Base-by-base conservation (phyloP, 2,113 vertebrate species). In the Pluvialis apricaria region DNA sequence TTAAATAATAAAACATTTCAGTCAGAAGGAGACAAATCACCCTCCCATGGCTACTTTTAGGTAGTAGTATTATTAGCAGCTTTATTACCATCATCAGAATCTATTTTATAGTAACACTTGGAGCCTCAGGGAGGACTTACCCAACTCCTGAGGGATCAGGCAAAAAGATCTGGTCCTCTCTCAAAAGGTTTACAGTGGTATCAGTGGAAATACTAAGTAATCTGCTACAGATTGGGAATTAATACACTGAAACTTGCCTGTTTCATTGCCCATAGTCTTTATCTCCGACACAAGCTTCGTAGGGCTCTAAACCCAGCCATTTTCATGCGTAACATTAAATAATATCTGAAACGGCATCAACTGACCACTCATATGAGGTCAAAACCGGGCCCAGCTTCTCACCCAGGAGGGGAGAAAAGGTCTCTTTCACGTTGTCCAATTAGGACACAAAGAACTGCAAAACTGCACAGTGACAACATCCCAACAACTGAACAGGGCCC, bases 51-150 rank as follows among this genome's bases (percentile, higher is more conserved):
- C 15, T 75, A 60, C 0, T 1, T 86, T 79, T 38, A 82, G 11
- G 34, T 5, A 57, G 34, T 5, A 57, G 16, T 9, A 45, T 3
- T 52, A 21, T 42, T 34, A 40, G 17, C 17, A 72, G 16, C 13
- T 90, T 70, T 38, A 55, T 18, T 55, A 52, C 6, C 15, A 65
- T 29, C n/a, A 68, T 34, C 36, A 49, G 17, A 72, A 76, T 44
- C 24, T 45, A 8, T 58, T 88, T 54, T 16, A 61, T 21, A 32
- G 38, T 29, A 82, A 72, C 42, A 68, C 17, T 19, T 76, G 38
- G 44, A 92, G 34, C 32, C 68, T 31, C 9, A 11, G 25, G 0
- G 0, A 77, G 44, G 29, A 60, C 4, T 82, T 29, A 24, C 6
- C 7, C 64, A 82, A 1, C 3, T 72, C 32, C 49, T 69, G 40